Base-by-base conservation (phyloP, 1,140 invertebrate genomes). In the Kradibia gibbosae region DNA sequence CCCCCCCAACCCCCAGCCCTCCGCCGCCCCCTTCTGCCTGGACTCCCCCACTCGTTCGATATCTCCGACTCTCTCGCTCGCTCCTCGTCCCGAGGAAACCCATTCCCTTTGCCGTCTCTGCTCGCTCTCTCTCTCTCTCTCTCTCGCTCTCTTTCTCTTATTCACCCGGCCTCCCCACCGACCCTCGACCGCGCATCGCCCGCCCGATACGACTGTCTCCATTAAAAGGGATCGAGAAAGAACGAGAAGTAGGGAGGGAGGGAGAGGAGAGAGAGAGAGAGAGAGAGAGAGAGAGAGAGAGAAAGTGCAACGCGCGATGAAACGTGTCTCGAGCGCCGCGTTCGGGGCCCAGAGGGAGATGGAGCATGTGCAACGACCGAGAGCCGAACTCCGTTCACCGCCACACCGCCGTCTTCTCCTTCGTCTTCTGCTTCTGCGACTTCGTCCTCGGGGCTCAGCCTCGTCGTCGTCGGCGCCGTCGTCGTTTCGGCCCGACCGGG, bases 241-340 rank as follows among this genome's bases (percentile, higher is more conserved):
- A n/a, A n/a, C n/a, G n/a, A n/a, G n/a, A n/a, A n/a, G n/a, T n/a
- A n/a, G n/a, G n/a, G n/a, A n/a, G n/a, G n/a, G n/a, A n/a, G n/a
- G n/a, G n/a, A n/a, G n/a, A n/a, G n/a, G n/a, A n/a, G n/a, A n/a
- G n/a, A n/a, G n/a, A n/a, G n/a, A n/a, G n/a, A n/a, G n/a, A n/a
- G n/a, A n/a, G n/a, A n/a, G n/a, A n/a, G n/a, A n/a, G n/a, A n/a
- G n/a, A n/a, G n/a, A n/a, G n/a, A n/a, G 77, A 71, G 31, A 71
- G 36, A 53, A 65, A 78, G 39, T 79, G 78, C 78, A 72, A 45
- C 75, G 42, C 34, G 50, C 77, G 65, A 39, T 79, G 78, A 79
- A 78, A 72, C 78, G 78, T 72, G 78, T 70, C 67, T 57, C 67
- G 31, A 48, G 20, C 60, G 48, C 45, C 45, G 22, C 70, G 25